Evolutionary conservation across 2,797 vertebrate genomes (phyloP).

Genomic region (Clangula hyemalis): DNA sequence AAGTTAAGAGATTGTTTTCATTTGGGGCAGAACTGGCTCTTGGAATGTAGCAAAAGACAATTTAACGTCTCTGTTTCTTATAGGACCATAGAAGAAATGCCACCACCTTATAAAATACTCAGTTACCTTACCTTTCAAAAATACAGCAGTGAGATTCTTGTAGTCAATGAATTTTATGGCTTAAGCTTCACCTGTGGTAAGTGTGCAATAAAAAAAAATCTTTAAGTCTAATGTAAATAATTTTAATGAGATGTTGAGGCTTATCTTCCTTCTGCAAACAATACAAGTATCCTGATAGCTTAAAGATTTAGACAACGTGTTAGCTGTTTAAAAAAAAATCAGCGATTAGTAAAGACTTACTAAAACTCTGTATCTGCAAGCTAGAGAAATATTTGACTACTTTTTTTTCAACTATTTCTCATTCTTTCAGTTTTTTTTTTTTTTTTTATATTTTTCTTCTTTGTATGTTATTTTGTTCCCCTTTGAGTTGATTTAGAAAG

Average conservation of each 20-base stretch:
- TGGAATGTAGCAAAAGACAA: background rate
- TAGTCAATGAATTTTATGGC: slow-evolving; percentile 92
- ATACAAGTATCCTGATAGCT: background rate
- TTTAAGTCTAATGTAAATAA: background rate
- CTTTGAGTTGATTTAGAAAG: background rate
- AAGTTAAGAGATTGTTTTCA: background rate
- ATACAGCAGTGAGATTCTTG: slow-evolving; percentile 91
- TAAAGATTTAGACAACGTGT: background rate
- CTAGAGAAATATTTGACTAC: background rate
- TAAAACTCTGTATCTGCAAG: background rate
- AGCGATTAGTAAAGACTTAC: background rate
- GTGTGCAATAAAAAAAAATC: slow-evolving; percentile 56
- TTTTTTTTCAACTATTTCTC: background rate
- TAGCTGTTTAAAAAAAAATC: background rate
- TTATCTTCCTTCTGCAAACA: background rate
- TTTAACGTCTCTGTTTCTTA: slow-evolving; percentile 51
- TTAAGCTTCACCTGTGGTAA: slow-evolving; percentile 93
- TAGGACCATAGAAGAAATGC: slow-evolving; percentile 91
- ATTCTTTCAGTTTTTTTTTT: background rate
- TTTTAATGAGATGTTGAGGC: background rate
- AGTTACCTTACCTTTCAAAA: slow-evolving; percentile 96
- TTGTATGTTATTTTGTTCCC: background rate
- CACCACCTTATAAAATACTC: slow-evolving; percentile 87
- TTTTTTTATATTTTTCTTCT: background rate
- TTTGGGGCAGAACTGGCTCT: background rate